Evolutionary conservation across 2,113 vertebrate species (phyloP), one percentile per base, ranked within the genome.

Genomic region (Phasianus colchicus): DNA sequence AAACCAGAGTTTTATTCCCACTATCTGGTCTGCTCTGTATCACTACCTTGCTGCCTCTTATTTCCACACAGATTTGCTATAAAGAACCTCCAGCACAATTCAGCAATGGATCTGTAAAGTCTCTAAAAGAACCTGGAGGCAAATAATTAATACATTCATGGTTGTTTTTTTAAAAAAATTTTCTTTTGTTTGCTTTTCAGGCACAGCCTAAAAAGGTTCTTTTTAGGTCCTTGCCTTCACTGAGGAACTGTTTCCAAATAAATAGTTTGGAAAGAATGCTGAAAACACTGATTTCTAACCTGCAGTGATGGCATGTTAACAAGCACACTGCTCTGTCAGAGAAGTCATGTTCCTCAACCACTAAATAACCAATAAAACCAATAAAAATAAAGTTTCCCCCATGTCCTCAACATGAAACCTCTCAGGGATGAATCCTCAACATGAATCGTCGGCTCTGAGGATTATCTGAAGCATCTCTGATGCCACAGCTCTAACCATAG

Each of bases 261-360:
- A 15, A 3, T 73, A 40, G 40, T 77, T 66, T 14, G 45, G 58
- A 76, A 47, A 52, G 7, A 47, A 73, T 72, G 38, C 0, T 71
- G 18, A 29, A 78, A 14, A 10, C 40, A 57, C 9, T 65, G 4
- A 32, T 3, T 20, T 63, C 36, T 57, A 7, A 55, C 25, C 11
- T 7, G 25, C 15, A 60, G 6, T 40, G 30, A 0, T 10, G 36
- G n/a, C n/a, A 76, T 48, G 30, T 10, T 54, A 7, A 8, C 0
- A 48, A 74, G 48, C 63, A 54, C 12, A 54, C 21, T 42, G 24
- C 8, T 27, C 8, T 13, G 11, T 9, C 2, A 18, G 8, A 86
- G 72, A 40, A 54, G 73, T 17, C n/a, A 9, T 2, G 19, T 83
- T 48, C 40, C 12, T 5, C 40, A 88, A 25, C 1, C 24, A 47